Percentiles rank a stretch among this genome's conserved stretches.
Evolutionary conservation across 2,113 vertebrate species (phyloP).

Genomic region (Okapia johnstoni): DNA sequence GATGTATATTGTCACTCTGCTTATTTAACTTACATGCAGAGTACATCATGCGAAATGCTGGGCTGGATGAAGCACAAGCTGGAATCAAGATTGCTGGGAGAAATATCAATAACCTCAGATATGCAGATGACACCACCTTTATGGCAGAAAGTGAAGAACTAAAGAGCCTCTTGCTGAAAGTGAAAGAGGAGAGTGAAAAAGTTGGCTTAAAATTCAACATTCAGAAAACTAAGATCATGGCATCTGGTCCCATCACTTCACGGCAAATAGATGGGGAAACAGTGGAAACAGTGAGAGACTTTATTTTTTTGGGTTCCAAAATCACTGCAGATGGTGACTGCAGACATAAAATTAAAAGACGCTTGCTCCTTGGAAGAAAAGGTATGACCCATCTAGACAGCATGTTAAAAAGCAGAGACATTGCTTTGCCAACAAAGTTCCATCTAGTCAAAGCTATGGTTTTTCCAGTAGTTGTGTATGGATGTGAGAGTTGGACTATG

Average conservation of each 20-base stretch:
- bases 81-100: neutral
- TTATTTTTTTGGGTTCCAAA: neutral
- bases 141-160: neutral
- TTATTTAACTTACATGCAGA: neutral
- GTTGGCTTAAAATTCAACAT: neutral
- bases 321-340: neutral
- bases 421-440: neutral
- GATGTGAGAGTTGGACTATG: neutral
- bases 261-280: neutral
- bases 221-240: neutral
- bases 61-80: neutral
- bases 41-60: neutral
- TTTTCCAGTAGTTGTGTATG: neutral
- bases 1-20: neutral
- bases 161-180: neutral
- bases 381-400: neutral
- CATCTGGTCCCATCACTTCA: neutral
- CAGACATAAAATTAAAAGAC: rapidly evolving
- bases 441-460: neutral
- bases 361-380: neutral
- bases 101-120: neutral
- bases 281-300: neutral
- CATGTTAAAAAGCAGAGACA: neutral
- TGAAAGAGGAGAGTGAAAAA: neutral
- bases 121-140: neutral